Evolutionary conservation across 2,113 vertebrate genomes (phyloP).

Genomic region (Chaetodon trifascialis): DNA sequence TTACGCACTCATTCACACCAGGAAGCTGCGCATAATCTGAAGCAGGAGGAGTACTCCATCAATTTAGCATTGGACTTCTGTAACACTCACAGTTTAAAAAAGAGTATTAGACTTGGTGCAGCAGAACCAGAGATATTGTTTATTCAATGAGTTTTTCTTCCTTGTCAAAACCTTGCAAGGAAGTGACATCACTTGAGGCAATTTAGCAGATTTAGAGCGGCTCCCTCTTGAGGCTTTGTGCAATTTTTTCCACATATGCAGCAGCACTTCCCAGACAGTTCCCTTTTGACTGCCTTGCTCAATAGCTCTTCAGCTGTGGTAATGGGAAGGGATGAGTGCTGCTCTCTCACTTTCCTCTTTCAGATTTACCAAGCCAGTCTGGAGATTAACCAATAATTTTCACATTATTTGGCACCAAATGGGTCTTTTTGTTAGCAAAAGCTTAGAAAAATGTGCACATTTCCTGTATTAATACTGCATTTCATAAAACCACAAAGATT

Average conservation of each 20-base stretch:
- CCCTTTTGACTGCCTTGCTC: background rate
- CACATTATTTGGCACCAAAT: background rate
- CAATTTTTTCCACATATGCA: background rate
- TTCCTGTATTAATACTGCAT: background rate
- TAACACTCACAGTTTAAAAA: too few relatives aligned
- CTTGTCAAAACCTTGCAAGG: too few relatives aligned
- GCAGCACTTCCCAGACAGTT: background rate
- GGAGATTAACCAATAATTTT: background rate
- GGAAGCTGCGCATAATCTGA: background rate
- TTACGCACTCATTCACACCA: background rate
- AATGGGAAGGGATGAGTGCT: background rate
- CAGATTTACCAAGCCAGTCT: too few relatives aligned
- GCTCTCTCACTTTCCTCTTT: too few relatives aligned
- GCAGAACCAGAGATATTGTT: too few relatives aligned
- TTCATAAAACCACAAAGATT: background rate
- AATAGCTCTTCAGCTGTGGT: background rate
- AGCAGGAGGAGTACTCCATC: too few relatives aligned
- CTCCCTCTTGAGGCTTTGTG: too few relatives aligned
- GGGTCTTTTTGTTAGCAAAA: background rate
- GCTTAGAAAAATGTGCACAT: background rate
- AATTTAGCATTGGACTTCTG: too few relatives aligned
- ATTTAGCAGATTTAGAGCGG: too few relatives aligned
- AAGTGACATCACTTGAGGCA: too few relatives aligned
- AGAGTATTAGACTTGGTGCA: too few relatives aligned
- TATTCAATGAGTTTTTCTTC: too few relatives aligned